Evolutionary conservation across 2,113 vertebrate genomes (phyloP).

Genomic region (Lepisosteus oculatus): DNA sequence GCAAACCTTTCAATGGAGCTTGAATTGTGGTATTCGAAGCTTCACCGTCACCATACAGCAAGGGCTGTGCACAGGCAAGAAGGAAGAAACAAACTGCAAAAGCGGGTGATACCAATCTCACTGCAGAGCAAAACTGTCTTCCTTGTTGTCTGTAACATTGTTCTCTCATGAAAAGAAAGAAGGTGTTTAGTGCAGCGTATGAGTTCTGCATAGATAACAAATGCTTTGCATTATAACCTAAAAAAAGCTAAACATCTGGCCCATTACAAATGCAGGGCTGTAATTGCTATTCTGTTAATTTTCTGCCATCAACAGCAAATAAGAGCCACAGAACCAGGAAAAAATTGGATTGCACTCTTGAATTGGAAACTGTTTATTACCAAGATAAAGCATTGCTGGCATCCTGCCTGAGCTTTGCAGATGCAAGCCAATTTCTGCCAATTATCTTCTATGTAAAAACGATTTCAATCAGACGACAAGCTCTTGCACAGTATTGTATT

Average conservation of each 20-base stretch:
- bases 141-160: too few relatives aligned
- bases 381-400: not conserved
- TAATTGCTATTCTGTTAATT: conserved; percentile 15
- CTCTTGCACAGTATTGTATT: too few relatives aligned
- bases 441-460: conserved; percentile 1
- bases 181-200: not conserved
- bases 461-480: too few relatives aligned
- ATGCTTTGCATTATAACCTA: not conserved
- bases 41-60: too few relatives aligned
- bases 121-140: too few relatives aligned
- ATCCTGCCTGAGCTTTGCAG: conserved; percentile 12
- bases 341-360: not conserved
- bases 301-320: conserved; percentile 2
- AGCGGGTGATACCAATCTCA: too few relatives aligned
- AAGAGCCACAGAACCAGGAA: conserved; percentile 1
- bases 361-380: conserved; percentile 8
- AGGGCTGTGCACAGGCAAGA: too few relatives aligned
- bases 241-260: conserved; percentile 13
- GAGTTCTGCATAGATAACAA: not conserved
- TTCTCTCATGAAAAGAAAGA: too few relatives aligned
- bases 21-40: too few relatives aligned
- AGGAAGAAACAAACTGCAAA: too few relatives aligned
- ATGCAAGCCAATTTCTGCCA: conserved; percentile 5
- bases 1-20: too few relatives aligned
- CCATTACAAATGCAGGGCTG: conserved; percentile 14